Evolutionary conservation across 2,113 vertebrate genomes (phyloP).

Genomic region (Acrocephalus arundinaceus): DNA sequence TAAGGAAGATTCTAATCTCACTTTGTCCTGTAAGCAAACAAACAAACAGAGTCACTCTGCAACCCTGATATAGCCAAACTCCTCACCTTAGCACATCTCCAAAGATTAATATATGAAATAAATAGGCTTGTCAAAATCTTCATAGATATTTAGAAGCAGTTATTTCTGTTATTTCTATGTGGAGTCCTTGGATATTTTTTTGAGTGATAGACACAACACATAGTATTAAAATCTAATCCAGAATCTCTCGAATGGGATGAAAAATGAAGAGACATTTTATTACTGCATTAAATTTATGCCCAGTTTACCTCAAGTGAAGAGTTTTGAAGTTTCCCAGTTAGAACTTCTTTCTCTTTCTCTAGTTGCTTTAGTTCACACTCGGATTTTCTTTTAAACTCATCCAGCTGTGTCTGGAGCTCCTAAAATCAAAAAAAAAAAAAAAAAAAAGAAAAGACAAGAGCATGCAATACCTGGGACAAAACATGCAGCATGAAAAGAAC

Average conservation of each 20-base stretch:
- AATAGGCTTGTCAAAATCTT: neutral
- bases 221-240: neutral
- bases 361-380: constrained; percentile 78
- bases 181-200: neutral
- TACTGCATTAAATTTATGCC: neutral
- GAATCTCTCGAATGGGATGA: neutral
- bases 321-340: constrained; percentile 80
- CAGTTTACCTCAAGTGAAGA: constrained; percentile 81
- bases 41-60: neutral
- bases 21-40: neutral
- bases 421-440: neutral
- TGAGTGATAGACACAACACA: neutral
- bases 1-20: neutral
- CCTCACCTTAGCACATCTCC: neutral
- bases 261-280: neutral
- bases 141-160: neutral
- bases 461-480: neutral
- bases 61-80: neutral
- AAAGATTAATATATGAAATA: neutral
- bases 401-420: constrained; percentile 77
- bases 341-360: constrained; percentile 81
- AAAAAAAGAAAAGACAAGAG: neutral
- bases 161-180: neutral
- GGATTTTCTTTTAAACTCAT: constrained; percentile 81
- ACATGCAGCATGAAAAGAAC: neutral